Evolutionary conservation across 92 coral and sea anemone species (phyloP).

Genomic region (Anthopleura xanthogrammica): DNA sequence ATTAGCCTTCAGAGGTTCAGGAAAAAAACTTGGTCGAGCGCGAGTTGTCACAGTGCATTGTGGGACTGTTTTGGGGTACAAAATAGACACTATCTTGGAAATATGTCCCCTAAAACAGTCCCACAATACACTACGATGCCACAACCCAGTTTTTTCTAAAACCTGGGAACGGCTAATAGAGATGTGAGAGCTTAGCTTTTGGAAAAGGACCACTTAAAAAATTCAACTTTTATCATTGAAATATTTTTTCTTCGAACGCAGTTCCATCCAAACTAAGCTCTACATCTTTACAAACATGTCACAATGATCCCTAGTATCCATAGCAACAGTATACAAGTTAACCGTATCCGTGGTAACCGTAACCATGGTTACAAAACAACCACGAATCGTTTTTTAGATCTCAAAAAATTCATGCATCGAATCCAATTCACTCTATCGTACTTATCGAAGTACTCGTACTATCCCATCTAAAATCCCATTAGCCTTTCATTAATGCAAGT

Average conservation of each 20-base stretch:
- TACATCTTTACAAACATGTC: not conserved
- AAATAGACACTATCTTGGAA: too few relatives aligned
- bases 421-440: constrained; percentile 19
- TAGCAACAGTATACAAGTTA: not conserved
- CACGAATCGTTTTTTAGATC: not conserved
- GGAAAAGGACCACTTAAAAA: too few relatives aligned
- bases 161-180: too few relatives aligned
- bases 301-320: not conserved
- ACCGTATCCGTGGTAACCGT: not conserved
- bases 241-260: not conserved
- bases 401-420: constrained; percentile 23
- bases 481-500: not conserved
- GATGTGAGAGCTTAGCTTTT: too few relatives aligned
- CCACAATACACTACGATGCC: too few relatives aligned
- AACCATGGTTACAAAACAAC: not conserved
- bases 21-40: too few relatives aligned
- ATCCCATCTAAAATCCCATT: not conserved
- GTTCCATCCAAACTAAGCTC: not conserved
- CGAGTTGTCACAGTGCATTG: too few relatives aligned
- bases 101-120: too few relatives aligned
- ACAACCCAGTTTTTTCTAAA: too few relatives aligned
- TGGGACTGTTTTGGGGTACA: too few relatives aligned
- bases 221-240: too few relatives aligned
- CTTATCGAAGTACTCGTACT: constrained; percentile 32
- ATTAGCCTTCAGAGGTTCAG: too few relatives aligned